A percentile compares a stretch with the other conserved stretches of the same genome.
Evolutionary conservation across 2,113 vertebrate genomes (phyloP).

Genomic region (Copsychus sechellarum): DNA sequence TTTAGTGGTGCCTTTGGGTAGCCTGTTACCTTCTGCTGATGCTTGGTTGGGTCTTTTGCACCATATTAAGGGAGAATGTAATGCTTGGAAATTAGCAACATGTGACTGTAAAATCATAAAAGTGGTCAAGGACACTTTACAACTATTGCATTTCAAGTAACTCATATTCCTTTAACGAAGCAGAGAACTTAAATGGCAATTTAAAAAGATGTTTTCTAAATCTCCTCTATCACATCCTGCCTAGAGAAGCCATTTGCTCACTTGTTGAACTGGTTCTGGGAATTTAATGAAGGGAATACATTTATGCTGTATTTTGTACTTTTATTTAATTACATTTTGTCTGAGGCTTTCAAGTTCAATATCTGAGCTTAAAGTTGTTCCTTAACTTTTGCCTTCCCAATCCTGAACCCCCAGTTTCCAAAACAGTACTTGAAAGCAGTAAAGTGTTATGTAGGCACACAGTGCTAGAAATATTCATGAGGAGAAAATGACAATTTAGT

Average conservation of each 20-base stretch:
- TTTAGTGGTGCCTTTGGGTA: constrained; percentile 34
- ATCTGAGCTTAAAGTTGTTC: not conserved
- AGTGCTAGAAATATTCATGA: not conserved
- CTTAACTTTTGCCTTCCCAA: constrained; percentile 10
- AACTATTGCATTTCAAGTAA: constrained; percentile 11
- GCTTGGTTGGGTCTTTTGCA: constrained; percentile 12
- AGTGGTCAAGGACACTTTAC: not conserved
- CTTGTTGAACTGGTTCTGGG: constrained; percentile 35
- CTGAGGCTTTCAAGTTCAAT: not conserved
- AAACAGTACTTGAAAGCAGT: not conserved
- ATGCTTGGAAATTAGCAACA: not conserved
- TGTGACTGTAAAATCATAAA: not conserved
- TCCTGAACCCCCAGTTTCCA: not conserved
- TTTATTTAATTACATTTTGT: not conserved
- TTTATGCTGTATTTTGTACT: not conserved
- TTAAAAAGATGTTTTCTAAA: constrained; percentile 17
- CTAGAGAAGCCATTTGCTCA: not conserved
- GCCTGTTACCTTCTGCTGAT: not conserved
- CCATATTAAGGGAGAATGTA: not conserved
- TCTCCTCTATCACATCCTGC: not conserved
- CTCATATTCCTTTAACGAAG: constrained; percentile 8
- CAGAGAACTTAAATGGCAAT: constrained; percentile 25
- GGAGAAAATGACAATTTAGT: not conserved
- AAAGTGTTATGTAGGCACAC: not conserved
- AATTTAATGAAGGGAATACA: not conserved